Conservation (phyloP, 2,888 invertebrate genomes). For the Mythimna albipuncta region DNA sequence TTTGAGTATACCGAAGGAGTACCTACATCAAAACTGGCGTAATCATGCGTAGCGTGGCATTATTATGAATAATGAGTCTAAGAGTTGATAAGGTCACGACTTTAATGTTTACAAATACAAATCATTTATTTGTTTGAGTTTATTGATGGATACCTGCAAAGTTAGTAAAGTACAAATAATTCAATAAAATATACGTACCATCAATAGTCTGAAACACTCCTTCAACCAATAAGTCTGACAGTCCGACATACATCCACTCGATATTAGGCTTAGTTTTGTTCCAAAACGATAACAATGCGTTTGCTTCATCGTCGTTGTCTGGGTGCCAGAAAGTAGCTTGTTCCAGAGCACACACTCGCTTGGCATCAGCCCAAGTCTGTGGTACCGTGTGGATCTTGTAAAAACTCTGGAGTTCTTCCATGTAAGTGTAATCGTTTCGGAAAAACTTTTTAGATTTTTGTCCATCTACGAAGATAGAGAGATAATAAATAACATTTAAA, state of each 20-base stretch:
- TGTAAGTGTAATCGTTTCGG: slow-evolving; percentile 78
- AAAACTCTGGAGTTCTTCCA: slow-evolving; percentile 73
- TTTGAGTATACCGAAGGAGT: no score
- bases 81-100: no score
- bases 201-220: slow-evolving; percentile 77
- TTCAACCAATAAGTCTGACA: slow-evolving; percentile 73
- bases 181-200: slow-evolving; percentile 56
- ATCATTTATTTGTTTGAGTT: no score
- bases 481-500: no score
- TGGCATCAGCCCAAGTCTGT: slow-evolving; percentile 77
- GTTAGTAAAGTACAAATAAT: no score
- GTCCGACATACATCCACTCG: slow-evolving; percentile 69
- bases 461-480: slow-evolving; percentile 67
- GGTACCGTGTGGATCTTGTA: slow-evolving; percentile 81
- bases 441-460: slow-evolving; percentile 75
- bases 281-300: slow-evolving; percentile 68
- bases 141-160: neutral
- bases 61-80: no score
- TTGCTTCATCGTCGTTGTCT: slow-evolving; percentile 72
- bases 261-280: slow-evolving; percentile 67
- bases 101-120: no score
- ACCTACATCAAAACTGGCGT: no score
- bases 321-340: slow-evolving; percentile 79
- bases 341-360: slow-evolving; percentile 74
- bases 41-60: no score